These are phyloP conservation scores for Gallinago paraguaiae DNA, from an alignment of 2,113 vertebrate genomes.

Conservation along the genomic window DNA sequence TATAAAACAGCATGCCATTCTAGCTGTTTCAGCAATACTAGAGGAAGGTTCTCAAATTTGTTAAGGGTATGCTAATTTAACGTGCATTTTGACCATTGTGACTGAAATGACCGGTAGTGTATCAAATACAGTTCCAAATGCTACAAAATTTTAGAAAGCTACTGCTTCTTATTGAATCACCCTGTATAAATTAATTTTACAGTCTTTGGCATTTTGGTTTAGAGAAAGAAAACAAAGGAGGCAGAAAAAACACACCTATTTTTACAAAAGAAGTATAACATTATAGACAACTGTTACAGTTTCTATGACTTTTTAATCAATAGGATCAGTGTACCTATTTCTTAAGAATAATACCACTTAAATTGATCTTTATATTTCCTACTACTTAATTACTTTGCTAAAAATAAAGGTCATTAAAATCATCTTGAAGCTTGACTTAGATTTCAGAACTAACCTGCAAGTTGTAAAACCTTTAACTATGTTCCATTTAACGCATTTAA, in stretches of 20 bases:
- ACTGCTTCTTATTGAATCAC: not conserved
- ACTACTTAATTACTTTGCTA: conserved; percentile 78
- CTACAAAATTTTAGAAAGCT: not conserved
- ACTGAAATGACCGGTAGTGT: not conserved
- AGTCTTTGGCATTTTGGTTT: not conserved
- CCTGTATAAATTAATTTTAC: not conserved
- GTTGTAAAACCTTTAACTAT: conserved; percentile 80
- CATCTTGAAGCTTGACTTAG: conserved; percentile 69
- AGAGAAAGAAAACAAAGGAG: conserved; percentile 2
- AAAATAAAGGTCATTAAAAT: conserved; percentile 78
- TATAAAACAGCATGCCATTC: not conserved
- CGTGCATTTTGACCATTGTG: not conserved
- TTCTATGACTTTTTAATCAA: conserved; percentile 33
- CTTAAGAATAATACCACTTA: conserved; percentile 63
- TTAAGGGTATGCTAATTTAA: not conserved
- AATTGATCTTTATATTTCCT: conserved; percentile 78
- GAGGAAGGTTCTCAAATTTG: not conserved
- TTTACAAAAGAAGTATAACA: conserved; percentile 31
- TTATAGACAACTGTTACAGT: conserved; percentile 39
- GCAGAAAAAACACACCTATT: not conserved
- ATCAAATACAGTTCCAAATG: not conserved
- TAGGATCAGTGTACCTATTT: conserved; percentile 48
- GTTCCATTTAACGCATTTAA: conserved; percentile 83
- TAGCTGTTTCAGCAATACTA: not conserved
- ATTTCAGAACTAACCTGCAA: conserved; percentile 73